phyloP scores from a whole-genome alignment of 2,113 vertebrate genomes.

The Cyrtonyx montezumae region DNA sequence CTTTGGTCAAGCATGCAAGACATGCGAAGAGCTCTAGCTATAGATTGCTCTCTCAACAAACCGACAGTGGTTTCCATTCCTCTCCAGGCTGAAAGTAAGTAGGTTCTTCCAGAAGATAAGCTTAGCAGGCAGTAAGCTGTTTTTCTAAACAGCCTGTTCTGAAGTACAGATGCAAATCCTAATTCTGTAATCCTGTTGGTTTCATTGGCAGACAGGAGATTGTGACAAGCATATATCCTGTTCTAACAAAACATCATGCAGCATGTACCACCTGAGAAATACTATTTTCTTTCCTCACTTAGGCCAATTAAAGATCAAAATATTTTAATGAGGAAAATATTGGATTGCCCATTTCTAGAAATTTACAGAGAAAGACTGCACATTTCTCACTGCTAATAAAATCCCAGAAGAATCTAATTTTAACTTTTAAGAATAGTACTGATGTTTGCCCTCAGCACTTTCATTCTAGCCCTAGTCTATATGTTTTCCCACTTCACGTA shows the following conservation, averaged over 20 bases:
- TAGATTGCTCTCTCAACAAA: neutral
- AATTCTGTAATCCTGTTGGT: neutral
- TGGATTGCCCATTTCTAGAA: accelerated
- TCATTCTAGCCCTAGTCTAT: accelerated
- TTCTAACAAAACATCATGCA: neutral
- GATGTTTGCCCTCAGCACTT: accelerated
- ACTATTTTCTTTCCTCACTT: neutral
- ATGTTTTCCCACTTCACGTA: accelerated
- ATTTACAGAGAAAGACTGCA: accelerated
- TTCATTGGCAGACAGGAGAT: neutral
- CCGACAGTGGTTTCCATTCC: neutral
- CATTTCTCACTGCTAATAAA: accelerated
- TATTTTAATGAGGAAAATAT: accelerated
- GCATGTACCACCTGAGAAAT: neutral
- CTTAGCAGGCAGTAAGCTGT: neutral
- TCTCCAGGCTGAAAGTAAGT: neutral
- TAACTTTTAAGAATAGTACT: accelerated
- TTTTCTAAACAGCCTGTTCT: neutral
- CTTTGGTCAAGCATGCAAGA: neutral
- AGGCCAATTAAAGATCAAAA: neutral
- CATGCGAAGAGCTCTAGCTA: neutral
- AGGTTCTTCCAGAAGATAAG: neutral
- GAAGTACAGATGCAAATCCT: neutral
- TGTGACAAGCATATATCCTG: neutral
- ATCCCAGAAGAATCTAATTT: accelerated